Evolutionary conservation across 2,113 vertebrate genomes (phyloP), one percentile per base, ranked within the genome.

Genomic region (Pseudolaguvia tuberculata): DNA sequence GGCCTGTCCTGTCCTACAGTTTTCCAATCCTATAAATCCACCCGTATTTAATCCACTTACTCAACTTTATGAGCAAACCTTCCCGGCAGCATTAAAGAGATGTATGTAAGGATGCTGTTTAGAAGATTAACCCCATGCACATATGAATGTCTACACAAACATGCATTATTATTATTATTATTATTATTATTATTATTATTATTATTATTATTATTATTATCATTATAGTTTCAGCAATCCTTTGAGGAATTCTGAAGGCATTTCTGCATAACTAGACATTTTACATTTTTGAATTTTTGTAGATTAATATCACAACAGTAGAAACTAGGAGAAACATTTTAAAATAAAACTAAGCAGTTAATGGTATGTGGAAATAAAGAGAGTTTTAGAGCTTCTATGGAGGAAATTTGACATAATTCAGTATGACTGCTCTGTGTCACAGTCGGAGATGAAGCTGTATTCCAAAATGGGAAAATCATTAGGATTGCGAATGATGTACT

Each of bases 41-140:
- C 14, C 47, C 42, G n/a, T 75, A 58, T 79, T 73, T 57, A 63
- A 75, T 70, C 69, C 65, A 75, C 52, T 75, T 29, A 63, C 9
- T 17, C 72, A 48, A 45, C 12, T 63, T 70, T 61, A 70, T 56
- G 62, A 68, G 23, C 61, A 59, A 67, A 67, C 58, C 67, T 48
- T 66, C 57, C 47, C 21, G 25, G 70, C 50, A 81, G 56, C 68
- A 56, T 23, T 21, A 23, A 42, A 55, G 31, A 55, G 13, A 56
- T 23, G 17, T 9, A 27, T 2, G 3, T 29, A 29, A 67, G 25
- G 5, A 50, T 2, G 29, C 29, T 56, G 55, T 70, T 70, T n/a
- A 55, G 1, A 7, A 2, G 20, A 70, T 65, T 47, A 25, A 42
- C 25, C 42, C 4, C 5, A 14, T 47, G 21, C 13, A 21, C 18